Percentiles rank a stretch among this genome's conserved stretches.
Conservation (phyloP, 2,113 vertebrate genomes). For the Tachysurus vachellii region DNA sequence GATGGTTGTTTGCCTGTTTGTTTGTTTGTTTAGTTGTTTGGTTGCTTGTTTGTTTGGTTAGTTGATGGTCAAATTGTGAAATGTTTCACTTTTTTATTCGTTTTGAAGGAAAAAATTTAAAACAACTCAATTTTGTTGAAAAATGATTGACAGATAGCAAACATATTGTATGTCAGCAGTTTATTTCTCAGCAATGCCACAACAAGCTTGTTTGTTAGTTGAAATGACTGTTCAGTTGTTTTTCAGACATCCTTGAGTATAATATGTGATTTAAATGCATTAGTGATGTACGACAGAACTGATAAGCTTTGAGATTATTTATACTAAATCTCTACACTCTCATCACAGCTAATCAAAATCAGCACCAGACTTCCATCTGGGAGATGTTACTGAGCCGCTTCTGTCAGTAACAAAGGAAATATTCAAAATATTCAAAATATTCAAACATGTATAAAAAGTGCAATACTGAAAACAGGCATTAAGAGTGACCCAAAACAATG, state of each 20-base stretch:
- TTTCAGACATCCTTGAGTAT: not conserved
- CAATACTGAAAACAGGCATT: not conserved
- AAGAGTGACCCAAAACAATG: not conserved
- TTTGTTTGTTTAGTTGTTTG: too few species aligned
- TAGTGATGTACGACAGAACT: not conserved
- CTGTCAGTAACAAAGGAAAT: not conserved
- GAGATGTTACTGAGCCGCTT: not conserved
- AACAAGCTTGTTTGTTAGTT: not conserved
- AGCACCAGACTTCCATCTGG: not conserved
- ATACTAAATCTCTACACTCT: not conserved
- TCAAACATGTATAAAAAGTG: not conserved
- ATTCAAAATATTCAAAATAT: not conserved
- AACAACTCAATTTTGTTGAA: not conserved
- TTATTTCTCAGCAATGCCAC: not conserved
- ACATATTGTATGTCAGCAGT: not conserved
- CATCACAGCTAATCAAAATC: not conserved
- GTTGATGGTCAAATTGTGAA: too few species aligned
- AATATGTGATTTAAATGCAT: slow-evolving; percentile 2
- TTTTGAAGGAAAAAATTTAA: too few species aligned
- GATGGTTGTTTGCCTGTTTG: too few species aligned
- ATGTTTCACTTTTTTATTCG: too few species aligned
- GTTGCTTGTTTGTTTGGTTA: too few species aligned
- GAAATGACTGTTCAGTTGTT: not conserved
- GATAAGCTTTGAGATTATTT: not conserved
- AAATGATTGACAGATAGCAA: not conserved